These are phyloP conservation scores for Gadus chalcogrammus DNA, from an alignment of 2,113 vertebrate genomes.

Conservation along the genomic window DNA sequence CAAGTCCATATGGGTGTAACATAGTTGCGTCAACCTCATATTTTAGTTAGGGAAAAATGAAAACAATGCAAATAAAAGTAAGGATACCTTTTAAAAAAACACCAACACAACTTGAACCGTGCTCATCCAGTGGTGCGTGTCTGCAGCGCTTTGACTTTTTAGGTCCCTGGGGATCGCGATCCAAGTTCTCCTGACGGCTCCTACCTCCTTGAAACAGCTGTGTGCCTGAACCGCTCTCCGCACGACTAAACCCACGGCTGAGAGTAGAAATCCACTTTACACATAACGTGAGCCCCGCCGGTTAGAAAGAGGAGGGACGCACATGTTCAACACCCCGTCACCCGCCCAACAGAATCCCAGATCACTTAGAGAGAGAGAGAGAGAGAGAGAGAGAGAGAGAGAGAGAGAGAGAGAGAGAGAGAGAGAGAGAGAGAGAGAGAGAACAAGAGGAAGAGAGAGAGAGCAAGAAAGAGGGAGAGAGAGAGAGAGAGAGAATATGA, in stretches of 20 bases:
- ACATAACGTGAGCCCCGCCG: conserved; percentile 82
- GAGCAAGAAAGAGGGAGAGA: neutral
- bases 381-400: neutral
- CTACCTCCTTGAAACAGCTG: conserved; percentile 25
- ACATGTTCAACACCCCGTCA: conserved; percentile 15
- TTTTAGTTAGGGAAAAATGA: too few species aligned
- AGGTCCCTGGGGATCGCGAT: too few species aligned
- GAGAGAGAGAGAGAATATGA: neutral
- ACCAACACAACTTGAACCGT: too few species aligned
- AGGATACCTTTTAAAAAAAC: too few species aligned
- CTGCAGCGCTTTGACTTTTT: too few species aligned
- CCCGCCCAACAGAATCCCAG: conserved; percentile 28
- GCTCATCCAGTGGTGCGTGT: too few species aligned
- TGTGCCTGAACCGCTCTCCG: conserved; percentile 49
- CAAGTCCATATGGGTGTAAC: too few species aligned
- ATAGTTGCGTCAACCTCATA: too few species aligned
- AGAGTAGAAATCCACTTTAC: conserved; percentile 90
- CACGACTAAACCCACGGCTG: conserved; percentile 66
- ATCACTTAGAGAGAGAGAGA: neutral
- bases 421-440: neutral
- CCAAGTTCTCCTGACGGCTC: too few species aligned
- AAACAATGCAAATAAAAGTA: too few species aligned
- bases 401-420: neutral
- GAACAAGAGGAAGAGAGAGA: neutral
- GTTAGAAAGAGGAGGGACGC: conserved; percentile 69